Percentiles rank a stretch among this genome's conserved stretches.
These are phyloP conservation scores for Parazoanthus atlanticus DNA, from an alignment of 92 coral and sea anemone genomes.

Conservation along the genomic window DNA sequence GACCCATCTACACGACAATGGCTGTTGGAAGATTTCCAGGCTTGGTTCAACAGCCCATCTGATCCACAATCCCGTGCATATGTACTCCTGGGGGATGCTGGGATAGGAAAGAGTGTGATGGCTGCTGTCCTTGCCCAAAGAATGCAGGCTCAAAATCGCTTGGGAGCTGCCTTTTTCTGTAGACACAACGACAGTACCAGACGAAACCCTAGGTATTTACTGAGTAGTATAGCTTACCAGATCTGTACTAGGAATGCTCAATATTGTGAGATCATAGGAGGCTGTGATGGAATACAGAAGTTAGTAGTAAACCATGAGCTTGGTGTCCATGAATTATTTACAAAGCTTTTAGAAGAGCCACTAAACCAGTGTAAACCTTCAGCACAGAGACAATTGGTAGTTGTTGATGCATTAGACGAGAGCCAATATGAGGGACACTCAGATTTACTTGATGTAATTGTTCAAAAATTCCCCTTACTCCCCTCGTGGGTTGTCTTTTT, in stretches of 20 bases:
- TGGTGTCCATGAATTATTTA: constrained; percentile 50
- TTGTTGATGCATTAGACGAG: constrained; percentile 66
- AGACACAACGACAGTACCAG: constrained; percentile 55
- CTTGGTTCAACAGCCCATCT: constrained; percentile 45
- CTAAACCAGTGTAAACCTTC: constrained; percentile 18
- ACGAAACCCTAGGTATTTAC: constrained; percentile 56
- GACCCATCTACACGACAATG: constrained; percentile 58
- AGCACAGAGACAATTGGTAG: constrained; percentile 36
- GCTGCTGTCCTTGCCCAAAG: constrained; percentile 60
- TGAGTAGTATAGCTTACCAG: constrained; percentile 51
- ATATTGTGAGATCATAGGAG: constrained; percentile 47
- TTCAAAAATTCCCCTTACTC: constrained; percentile 40
- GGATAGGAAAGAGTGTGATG: constrained; percentile 62
- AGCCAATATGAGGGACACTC: constrained; percentile 52
- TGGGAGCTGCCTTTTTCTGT: constrained; percentile 64
- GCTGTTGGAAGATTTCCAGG: constrained; percentile 47
- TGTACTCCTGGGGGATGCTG: constrained; percentile 66
- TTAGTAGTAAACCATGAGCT: constrained; percentile 39
- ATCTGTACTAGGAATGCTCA: constrained; percentile 29
- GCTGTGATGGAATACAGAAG: constrained; percentile 33
- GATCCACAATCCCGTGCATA: constrained; percentile 55
- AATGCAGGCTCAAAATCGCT: not conserved
- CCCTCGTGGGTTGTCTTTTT: constrained; percentile 65
- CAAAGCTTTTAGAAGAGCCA: constrained; percentile 63
- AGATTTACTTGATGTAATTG: constrained; percentile 54